Evolutionary conservation across 2,113 vertebrate species (phyloP).

Genomic region (Xyliphius kryptos): DNA sequence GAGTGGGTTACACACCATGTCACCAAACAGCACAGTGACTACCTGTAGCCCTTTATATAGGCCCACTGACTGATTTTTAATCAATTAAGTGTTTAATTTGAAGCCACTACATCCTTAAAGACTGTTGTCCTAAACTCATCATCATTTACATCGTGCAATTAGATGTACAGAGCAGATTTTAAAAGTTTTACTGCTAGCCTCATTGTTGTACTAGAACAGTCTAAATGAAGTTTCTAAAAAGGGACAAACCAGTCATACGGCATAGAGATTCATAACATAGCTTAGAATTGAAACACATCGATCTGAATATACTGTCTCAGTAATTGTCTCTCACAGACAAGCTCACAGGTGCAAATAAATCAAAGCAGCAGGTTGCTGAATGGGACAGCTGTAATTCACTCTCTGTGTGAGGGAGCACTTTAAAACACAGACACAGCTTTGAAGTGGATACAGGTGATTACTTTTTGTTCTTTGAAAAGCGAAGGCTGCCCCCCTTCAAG

Average conservation of each 20-base stretch:
- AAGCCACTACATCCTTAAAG: too few species aligned
- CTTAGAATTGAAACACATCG: constrained; percentile 6
- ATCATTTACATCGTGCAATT: too few species aligned
- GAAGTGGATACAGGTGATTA: constrained; percentile 44
- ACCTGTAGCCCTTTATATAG: too few species aligned
- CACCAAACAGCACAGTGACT: too few species aligned
- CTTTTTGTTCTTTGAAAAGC: constrained; percentile 37
- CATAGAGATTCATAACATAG: background rate
- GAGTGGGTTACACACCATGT: too few species aligned
- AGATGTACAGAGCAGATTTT: too few species aligned
- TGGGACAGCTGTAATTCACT: constrained; percentile 42
- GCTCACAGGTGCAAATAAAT: constrained; percentile 39
- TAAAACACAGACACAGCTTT: constrained; percentile 35
- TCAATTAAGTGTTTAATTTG: too few species aligned
- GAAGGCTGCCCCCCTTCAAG: constrained; percentile 13
- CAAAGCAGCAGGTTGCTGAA: constrained; percentile 45
- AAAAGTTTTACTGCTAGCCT: too few species aligned
- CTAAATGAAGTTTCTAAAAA: too few species aligned
- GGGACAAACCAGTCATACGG: background rate
- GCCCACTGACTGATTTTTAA: too few species aligned
- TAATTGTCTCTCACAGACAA: constrained; percentile 25
- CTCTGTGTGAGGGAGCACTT: constrained; percentile 37
- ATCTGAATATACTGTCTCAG: constrained; percentile 9
- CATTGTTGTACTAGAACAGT: too few species aligned
- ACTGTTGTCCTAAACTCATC: too few species aligned